phyloP scores from a whole-genome alignment of 2,797 vertebrate genomes.

The Zalophus californianus region DNA sequence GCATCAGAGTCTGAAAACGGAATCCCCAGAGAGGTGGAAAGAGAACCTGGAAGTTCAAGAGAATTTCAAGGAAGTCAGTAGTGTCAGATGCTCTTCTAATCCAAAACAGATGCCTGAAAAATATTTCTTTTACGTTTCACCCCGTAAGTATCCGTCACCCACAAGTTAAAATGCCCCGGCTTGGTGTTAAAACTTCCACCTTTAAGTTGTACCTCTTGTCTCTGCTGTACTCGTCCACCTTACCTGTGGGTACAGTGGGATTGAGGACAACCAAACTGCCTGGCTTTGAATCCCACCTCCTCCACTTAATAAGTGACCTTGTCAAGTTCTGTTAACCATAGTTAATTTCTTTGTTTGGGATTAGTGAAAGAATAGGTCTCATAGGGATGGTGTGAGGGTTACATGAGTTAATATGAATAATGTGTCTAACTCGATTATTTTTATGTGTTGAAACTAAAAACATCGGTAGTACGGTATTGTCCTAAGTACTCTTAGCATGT shows the following conservation, averaged over 20 bases:
- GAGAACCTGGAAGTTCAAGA: neutral
- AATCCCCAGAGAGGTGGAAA: neutral
- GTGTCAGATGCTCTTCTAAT: neutral
- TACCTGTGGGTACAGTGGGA: neutral
- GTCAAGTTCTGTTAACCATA: neutral
- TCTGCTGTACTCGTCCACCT: neutral
- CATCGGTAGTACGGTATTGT: neutral
- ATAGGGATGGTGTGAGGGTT: neutral
- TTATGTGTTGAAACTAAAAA: slow-evolving; percentile 25
- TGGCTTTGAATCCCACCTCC: neutral
- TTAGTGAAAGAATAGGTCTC: slow-evolving; percentile 7
- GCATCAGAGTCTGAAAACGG: neutral
- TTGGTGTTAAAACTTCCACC: neutral
- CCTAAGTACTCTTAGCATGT: neutral
- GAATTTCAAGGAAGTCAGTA: neutral
- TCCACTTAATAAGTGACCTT: neutral
- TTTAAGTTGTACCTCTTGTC: neutral
- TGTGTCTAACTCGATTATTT: slow-evolving; percentile 10
- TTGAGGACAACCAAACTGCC: neutral
- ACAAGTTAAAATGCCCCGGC: neutral
- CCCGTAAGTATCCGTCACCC: neutral
- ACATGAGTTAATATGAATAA: neutral
- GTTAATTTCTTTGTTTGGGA: neutral
- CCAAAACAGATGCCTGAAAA: neutral
- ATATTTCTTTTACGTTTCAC: neutral